Conservation (phyloP, 2,888 invertebrate genomes). For the Eumacrocentrus americanus region DNA sequence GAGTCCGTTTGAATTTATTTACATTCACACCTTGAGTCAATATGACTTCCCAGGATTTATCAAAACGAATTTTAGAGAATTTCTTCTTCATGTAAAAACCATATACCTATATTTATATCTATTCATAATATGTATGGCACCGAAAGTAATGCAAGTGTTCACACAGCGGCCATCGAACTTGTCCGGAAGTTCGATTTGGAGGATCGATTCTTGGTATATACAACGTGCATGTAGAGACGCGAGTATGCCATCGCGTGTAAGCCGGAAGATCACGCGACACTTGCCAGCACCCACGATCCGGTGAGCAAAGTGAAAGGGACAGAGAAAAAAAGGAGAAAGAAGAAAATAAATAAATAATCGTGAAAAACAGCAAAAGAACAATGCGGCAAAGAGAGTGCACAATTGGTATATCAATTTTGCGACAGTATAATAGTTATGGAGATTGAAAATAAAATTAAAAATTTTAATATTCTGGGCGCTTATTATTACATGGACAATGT, state of each 20-base stretch:
- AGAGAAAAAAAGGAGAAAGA: neutral
- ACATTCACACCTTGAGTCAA: too few species aligned
- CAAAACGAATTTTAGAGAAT: too few species aligned
- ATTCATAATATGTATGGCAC: too few species aligned
- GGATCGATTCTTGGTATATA: constrained; percentile 56
- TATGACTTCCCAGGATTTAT: too few species aligned
- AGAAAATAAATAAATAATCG: neutral
- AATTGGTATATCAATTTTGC: neutral
- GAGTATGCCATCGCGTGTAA: constrained; percentile 15
- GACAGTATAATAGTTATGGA: too few species aligned
- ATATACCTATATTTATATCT: too few species aligned
- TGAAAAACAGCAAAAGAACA: neutral
- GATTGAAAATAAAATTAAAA: neutral
- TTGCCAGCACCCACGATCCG: constrained; percentile 1
- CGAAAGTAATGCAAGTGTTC: neutral
- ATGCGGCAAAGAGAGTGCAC: too few species aligned
- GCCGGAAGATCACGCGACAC: constrained; percentile 22
- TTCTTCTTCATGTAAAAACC: too few species aligned
- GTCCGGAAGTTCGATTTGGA: constrained; percentile 54
- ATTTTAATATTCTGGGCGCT: neutral
- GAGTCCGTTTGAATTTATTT: too few species aligned
- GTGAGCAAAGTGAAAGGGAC: neutral
- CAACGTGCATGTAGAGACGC: constrained; percentile 32
- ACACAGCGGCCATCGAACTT: constrained; percentile 37
- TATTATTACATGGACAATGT: neutral